A percentile compares a stretch with the other conserved stretches of the same genome.
These are phyloP conservation scores for Gallinago media DNA, from an alignment of 2,113 vertebrate species.

Conservation along the genomic window DNA sequence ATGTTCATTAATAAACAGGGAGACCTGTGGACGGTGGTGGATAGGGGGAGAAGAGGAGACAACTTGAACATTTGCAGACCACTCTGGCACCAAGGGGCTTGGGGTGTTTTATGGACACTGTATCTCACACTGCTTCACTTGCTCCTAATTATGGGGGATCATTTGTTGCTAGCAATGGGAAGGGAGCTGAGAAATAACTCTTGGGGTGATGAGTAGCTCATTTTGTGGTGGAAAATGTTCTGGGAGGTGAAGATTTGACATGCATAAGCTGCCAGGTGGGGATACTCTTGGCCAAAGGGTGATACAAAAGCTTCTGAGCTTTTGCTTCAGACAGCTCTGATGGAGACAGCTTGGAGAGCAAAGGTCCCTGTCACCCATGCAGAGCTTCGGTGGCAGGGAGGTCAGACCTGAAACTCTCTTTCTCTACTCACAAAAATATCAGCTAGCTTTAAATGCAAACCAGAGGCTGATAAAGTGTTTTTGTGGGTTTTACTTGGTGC, in stretches of 20 bases:
- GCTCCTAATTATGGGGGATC: background rate
- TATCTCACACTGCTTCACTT: background rate
- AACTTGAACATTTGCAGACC: background rate
- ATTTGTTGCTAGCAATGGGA: background rate
- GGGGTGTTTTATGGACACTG: background rate
- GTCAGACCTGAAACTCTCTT: accelerated
- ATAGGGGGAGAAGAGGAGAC: background rate
- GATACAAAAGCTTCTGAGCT: background rate
- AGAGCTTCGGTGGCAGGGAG: background rate
- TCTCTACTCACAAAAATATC: background rate
- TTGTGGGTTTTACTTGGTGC: background rate
- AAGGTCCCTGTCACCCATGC: accelerated
- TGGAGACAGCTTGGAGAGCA: accelerated
- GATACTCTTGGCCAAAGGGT: background rate
- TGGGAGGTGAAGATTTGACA: background rate
- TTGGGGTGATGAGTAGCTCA: background rate
- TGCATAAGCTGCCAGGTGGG: background rate
- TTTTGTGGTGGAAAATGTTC: background rate
- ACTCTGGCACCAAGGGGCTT: accelerated
- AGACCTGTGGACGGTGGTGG: background rate
- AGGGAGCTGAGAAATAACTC: background rate
- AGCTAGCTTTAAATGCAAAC: background rate
- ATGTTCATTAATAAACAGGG: background rate
- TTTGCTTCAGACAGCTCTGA: background rate
- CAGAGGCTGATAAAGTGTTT: background rate